Evolutionary conservation across 2,888 invertebrate species (phyloP).

Genomic region (Phaonia tiefii): DNA sequence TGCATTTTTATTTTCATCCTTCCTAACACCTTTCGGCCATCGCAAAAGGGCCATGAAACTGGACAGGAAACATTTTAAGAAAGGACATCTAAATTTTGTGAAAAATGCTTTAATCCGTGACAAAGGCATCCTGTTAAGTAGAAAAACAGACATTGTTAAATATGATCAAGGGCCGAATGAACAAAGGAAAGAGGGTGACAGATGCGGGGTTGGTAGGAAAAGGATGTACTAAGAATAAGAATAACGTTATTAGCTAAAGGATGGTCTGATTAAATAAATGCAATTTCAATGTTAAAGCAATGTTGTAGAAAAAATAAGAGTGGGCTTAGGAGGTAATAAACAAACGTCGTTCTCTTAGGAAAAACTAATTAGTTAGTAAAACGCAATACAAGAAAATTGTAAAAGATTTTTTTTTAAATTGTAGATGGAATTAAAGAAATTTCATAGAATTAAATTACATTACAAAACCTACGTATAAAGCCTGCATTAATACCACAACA

Average conservation of each 20-base stretch:
- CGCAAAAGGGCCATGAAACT: not conserved
- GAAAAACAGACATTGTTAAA: not conserved
- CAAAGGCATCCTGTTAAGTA: slow-evolving; percentile 34
- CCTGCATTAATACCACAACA: too few relatives aligned
- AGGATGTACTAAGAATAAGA: not conserved
- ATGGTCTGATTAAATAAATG: slow-evolving; percentile 49
- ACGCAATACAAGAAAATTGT: not conserved
- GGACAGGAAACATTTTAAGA: slow-evolving; percentile 27
- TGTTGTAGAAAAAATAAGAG: not conserved
- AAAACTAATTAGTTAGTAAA: slow-evolving; percentile 28
- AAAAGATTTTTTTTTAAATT: not conserved
- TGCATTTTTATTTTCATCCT: not conserved
- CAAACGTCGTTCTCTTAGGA: not conserved
- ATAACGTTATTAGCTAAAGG: slow-evolving; percentile 10
- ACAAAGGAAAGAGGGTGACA: not conserved
- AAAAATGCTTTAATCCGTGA: slow-evolving; percentile 25
- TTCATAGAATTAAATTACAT: too few relatives aligned
- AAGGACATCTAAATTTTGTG: slow-evolving; percentile 7
- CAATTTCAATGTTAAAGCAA: slow-evolving; percentile 28
- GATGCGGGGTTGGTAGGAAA: not conserved
- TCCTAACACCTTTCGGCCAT: not conserved
- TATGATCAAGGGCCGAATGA: not conserved
- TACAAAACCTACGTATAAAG: too few relatives aligned
- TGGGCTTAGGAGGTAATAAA: not conserved
- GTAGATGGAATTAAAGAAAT: too few relatives aligned